Percentiles rank a stretch among this genome's conserved stretches.
Evolutionary conservation across 2,888 invertebrate species (phyloP).

Genomic region (Drosophila cyrtoloma): DNA sequence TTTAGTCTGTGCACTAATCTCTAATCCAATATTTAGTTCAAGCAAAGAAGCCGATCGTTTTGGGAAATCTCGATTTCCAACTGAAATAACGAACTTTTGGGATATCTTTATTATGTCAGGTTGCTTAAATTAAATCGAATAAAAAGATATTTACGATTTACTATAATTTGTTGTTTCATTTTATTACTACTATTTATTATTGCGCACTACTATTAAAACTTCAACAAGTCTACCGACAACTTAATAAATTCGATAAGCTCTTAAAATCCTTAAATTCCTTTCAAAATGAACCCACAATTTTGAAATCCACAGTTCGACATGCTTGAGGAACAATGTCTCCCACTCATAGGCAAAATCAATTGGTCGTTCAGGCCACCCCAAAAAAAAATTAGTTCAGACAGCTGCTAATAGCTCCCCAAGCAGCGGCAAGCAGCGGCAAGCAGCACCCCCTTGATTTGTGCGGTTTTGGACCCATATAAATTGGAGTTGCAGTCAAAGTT

Average conservation of each 20-base stretch:
- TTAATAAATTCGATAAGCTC: background rate
- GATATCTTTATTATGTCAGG: background rate
- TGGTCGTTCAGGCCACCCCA: background rate
- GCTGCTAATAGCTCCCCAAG: constrained; percentile 57
- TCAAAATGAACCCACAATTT: background rate
- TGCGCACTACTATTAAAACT: background rate
- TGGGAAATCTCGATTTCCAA: background rate
- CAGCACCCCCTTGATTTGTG: constrained; percentile 13
- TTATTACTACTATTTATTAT: background rate
- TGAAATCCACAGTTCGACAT: background rate
- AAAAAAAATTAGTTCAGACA: constrained; percentile 16
- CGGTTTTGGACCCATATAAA: constrained; percentile 25
- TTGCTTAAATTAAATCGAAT: background rate
- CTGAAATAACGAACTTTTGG: background rate
- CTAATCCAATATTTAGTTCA: background rate
- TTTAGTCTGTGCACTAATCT: background rate
- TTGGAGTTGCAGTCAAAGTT: constrained; percentile 66
- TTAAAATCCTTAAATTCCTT: background rate
- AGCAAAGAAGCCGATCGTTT: background rate
- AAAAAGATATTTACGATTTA: background rate
- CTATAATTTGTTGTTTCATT: background rate
- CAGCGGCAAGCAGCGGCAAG: constrained; percentile 7
- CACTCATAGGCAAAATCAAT: constrained; percentile 5
- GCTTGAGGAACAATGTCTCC: background rate
- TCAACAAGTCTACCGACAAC: background rate